Conservation (phyloP, 2,888 invertebrate genomes). For the Xestia ashworthii region DNA sequence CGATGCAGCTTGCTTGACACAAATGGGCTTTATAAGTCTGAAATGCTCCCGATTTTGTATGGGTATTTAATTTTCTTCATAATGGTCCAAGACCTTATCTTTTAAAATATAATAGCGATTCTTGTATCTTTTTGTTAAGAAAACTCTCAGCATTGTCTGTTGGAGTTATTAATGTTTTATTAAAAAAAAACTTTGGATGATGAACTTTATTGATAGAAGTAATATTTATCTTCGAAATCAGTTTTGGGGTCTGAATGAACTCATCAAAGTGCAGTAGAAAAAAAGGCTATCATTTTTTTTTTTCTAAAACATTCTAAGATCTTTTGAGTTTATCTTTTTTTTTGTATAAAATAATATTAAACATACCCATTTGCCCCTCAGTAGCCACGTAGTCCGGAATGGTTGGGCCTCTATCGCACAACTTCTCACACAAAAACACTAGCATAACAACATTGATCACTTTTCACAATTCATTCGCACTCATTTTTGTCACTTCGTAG, state of each 20-base stretch:
- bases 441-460: conserved; percentile 68
- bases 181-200: neutral
- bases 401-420: conserved; percentile 75
- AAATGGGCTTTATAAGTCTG: conserved; percentile 70
- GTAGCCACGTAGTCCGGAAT: conserved; percentile 85
- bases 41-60: conserved; percentile 74
- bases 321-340: neutral
- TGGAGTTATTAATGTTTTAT: conserved; percentile 50
- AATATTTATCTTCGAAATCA: neutral
- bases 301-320: neutral
- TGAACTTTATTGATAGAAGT: neutral
- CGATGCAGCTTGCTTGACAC: conserved; percentile 71
- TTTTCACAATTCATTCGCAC: conserved; percentile 71
- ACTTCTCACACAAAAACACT: conserved; percentile 74
- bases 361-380: conserved; percentile 88
- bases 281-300: neutral
- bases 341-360: conserved; percentile 8
- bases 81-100: conserved; percentile 57
- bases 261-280: neutral
- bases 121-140: conserved; percentile 47
- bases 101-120: conserved; percentile 42
- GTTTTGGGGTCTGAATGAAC: neutral
- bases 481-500: conserved; percentile 70
- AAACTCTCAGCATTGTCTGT: conserved; percentile 58
- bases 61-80: conserved; percentile 73